Evolutionary conservation across 2,888 invertebrate genomes (phyloP), one percentile per base, ranked within the genome.

Genomic region (Dicyrtomina minuta): DNA sequence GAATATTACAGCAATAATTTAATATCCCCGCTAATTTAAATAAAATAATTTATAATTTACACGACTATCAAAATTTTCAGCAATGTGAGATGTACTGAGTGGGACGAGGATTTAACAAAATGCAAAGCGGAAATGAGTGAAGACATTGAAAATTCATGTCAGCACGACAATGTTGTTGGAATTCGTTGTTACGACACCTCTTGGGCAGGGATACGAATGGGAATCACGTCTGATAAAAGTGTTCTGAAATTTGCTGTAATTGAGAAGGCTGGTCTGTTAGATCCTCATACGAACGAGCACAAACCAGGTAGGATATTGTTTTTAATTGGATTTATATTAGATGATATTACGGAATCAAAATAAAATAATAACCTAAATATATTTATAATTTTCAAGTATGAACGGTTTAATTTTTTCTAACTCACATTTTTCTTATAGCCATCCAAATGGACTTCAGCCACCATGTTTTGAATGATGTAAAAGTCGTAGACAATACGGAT

Each of bases 191-290:
- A 93, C 76, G 91, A 91, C 79, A 91, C 92, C 0, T 92, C 92
- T 43, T 97, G 97, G 97, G 94, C 96, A 0, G 97, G 97, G 0
- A 84, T 97, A 0, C 85, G 96, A 76, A 89, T 96, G 77, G 93
- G 96, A 49, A 91, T 93, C 67, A 84, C 94, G 66, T 90, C 96
- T 0, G 92, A 93, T 80, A 85, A 93, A 77, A 89, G 92, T 22
- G 91, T 93, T 80, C 84, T 97, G 72, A 93, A 94, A 81, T 93
- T 90, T 78, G 87, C 95, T 6, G 91, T 90, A 1, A 88, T 97
- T 55, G 94, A 96, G 82, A 90, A 89, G 81, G 95, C 97, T 5
- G 99, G 99, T 0, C 85, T 98, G 0, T 66, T 78, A n/a, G 78
- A 78, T 71, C 78, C 78, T 15, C 77, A 92, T 0, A 93, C 92